Base-by-base conservation (phyloP, 2,797 vertebrate genomes). In the Sebastes cheni region DNA sequence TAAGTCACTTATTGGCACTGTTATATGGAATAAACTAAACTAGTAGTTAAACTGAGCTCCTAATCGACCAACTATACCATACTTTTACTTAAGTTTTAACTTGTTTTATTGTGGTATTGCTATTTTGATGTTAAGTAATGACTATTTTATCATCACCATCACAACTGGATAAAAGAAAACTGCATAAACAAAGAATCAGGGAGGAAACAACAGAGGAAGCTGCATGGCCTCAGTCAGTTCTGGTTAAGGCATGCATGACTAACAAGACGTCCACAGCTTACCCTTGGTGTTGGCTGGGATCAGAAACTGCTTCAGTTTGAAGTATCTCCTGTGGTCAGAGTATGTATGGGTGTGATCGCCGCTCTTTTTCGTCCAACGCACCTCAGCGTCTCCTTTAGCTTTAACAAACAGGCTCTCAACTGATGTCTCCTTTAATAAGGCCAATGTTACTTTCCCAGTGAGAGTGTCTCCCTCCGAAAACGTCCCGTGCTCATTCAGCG, bases 391-490 rank as follows among this genome's bases (percentile, higher is more conserved):
- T 46, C 98, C 98, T 80, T 96, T 97, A 0, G 94, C 95, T 83
- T 98, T 97, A 2, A 99, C 94, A 79, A 94, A 96, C 4, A 99
- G 93, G 1, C 93, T 94, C 72, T 97, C 94, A 1, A 97, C 93
- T 52, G 95, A 81, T 2, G 95, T 96, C 75, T 97, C 95, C 84
- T 98, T 98, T 0, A 86, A 91, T 20, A 98, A 93, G 86, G 95
- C 94, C 90, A 99, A 84, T 54, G 84, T 95, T 30, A 98, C 96
- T 91, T 92, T 96, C 71, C 98, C 98, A 67, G 95, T 96, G 80
- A 99, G 82, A 1, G 92, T 90, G 83, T 99, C 97, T 81, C 97
- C 97, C 70, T 96, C 97, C 1, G 97, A 97, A 81, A 98, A 98
- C 18, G 91, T 93, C 64, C 94, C 94, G 46, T 91, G 83, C 88